These are phyloP conservation scores for Enteromius fasciolatus DNA, from an alignment of 2,797 vertebrate genomes.

Conservation along the genomic window DNA sequence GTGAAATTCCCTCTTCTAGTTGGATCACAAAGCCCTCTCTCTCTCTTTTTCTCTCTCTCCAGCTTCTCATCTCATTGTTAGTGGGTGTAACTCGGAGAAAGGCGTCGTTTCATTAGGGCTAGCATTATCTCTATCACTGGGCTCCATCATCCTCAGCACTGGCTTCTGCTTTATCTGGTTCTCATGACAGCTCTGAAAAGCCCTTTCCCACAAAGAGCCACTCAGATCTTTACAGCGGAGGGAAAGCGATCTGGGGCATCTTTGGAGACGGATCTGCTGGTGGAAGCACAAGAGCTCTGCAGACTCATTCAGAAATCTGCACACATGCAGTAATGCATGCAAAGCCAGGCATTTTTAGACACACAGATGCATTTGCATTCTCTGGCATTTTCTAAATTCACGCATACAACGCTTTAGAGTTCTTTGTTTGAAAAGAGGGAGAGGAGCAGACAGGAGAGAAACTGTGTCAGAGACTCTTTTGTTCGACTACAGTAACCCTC, in stretches of 20 bases:
- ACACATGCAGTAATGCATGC: conserved; percentile 39
- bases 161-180: conserved; percentile 64
- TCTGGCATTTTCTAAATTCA: conserved; percentile 25
- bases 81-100: conserved; percentile 29
- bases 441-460: conserved; percentile 49
- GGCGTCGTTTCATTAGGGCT: conserved; percentile 24
- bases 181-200: conserved; percentile 53
- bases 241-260: conserved; percentile 63
- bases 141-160: conserved; percentile 28
- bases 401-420: background rate
- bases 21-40: conserved; percentile 6
- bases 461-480: conserved; percentile 72
- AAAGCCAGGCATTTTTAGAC: conserved; percentile 20
- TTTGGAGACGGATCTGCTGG: conserved; percentile 17
- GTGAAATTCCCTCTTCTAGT: conserved; percentile 29
- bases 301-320: conserved; percentile 47
- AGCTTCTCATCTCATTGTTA: conserved; percentile 8
- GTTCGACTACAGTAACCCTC: conserved; percentile 67
- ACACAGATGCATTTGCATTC: conserved; percentile 9
- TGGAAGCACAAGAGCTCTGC: conserved; percentile 38
- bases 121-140: conserved; percentile 34
- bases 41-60: conserved; percentile 17
- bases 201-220: conserved; percentile 37
- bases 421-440: conserved; percentile 35
- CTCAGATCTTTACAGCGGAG: conserved; percentile 39